phyloP scores from a whole-genome alignment of 2,888 invertebrate genomes.

The Celastrina argiolus region DNA sequence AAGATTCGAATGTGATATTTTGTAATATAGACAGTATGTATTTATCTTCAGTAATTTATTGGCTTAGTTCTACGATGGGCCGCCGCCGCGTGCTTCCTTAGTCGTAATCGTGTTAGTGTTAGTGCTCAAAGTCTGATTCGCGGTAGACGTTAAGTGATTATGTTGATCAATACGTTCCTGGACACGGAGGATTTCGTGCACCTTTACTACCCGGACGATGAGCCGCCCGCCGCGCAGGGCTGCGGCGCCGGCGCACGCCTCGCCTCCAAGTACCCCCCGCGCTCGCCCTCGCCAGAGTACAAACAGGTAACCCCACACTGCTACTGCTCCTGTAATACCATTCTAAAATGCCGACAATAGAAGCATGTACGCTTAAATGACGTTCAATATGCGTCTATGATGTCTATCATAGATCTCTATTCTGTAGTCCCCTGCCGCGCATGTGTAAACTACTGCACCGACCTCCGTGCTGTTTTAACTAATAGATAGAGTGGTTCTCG shows the following conservation, averaged over 20 bases:
- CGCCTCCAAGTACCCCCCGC: slow-evolving; percentile 65
- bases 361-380: too few relatives aligned
- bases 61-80: slow-evolving; percentile 8
- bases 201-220: slow-evolving; percentile 72
- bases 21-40: slow-evolving; percentile 20
- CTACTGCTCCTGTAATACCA: neutral
- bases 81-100: slow-evolving; percentile 11
- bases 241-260: slow-evolving; percentile 70
- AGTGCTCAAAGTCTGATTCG: slow-evolving; percentile 40
- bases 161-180: slow-evolving; percentile 75
- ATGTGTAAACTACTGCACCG: too few relatives aligned
- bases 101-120: slow-evolving; percentile 27
- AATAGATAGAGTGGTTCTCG: too few relatives aligned
- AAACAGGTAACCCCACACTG: slow-evolving; percentile 49
- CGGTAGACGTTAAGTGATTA: slow-evolving; percentile 63
- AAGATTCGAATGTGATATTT: slow-evolving; percentile 17
- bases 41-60: slow-evolving; percentile 17
- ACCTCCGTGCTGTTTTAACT: too few relatives aligned
- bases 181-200: slow-evolving; percentile 78
- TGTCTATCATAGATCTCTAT: too few relatives aligned
- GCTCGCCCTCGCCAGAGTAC: slow-evolving; percentile 67
- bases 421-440: too few relatives aligned
- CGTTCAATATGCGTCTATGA: too few relatives aligned
- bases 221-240: slow-evolving; percentile 58
- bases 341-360: too few relatives aligned